Evolutionary conservation across 2,888 invertebrate species (phyloP).

Genomic region (Pseudococcus longispinus): DNA sequence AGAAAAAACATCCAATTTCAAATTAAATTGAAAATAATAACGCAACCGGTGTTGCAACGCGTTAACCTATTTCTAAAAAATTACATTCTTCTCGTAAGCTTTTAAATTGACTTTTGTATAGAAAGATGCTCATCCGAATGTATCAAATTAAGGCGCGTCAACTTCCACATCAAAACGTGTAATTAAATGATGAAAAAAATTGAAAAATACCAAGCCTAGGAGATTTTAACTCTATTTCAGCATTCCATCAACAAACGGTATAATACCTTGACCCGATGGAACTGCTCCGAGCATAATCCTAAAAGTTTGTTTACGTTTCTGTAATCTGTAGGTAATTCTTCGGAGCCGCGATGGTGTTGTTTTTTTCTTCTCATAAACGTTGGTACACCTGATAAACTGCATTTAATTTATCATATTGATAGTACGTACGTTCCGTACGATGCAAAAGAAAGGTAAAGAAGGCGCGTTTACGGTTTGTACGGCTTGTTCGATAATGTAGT

Average conservation of each 20-base stretch:
- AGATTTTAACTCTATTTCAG: background rate
- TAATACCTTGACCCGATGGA: background rate
- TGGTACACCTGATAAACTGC: constrained; percentile 43
- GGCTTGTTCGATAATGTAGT: constrained; percentile 30
- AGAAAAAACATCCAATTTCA: background rate
- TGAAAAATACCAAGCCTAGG: background rate
- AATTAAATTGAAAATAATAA: background rate
- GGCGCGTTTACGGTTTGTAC: background rate
- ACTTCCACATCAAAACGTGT: background rate
- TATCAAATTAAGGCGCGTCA: background rate
- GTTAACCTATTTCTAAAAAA: background rate
- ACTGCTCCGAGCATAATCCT: background rate
- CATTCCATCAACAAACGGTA: background rate
- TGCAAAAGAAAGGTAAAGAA: constrained; percentile 33
- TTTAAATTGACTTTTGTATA: background rate
- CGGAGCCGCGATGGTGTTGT: background rate
- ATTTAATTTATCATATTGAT: background rate
- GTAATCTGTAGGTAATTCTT: background rate
- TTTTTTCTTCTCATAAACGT: constrained; percentile 1
- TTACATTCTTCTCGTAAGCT: background rate
- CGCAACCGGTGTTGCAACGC: too few relatives aligned
- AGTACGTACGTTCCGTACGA: background rate
- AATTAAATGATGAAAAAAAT: constrained; percentile 1
- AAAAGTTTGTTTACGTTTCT: background rate
- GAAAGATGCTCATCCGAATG: background rate